These are phyloP conservation scores for Branchinecta lindahli DNA, from an alignment of 1,140 invertebrate genomes.

Conservation along the genomic window DNA sequence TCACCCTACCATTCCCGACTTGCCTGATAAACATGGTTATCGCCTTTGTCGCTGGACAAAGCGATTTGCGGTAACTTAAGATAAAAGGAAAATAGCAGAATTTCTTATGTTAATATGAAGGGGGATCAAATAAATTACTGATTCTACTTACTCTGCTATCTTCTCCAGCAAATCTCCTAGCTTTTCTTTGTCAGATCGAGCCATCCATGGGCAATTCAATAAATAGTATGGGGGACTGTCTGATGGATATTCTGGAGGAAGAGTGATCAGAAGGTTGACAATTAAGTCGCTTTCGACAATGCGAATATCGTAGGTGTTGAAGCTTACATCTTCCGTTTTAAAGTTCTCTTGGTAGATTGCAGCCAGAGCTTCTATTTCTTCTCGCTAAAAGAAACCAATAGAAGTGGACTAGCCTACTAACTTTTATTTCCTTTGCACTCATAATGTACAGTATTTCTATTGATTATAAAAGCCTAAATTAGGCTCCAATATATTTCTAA, in stretches of 20 bases:
- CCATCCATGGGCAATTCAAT: slow-evolving; percentile 53
- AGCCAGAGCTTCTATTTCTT: slow-evolving; percentile 54
- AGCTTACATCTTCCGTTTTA: slow-evolving; percentile 40
- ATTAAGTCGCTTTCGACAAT: slow-evolving; percentile 35
- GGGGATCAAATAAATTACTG: too few species aligned
- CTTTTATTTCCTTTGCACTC: not conserved
- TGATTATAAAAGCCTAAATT: not conserved
- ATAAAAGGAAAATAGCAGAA: too few species aligned
- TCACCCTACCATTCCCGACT: too few species aligned
- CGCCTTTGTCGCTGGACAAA: too few species aligned
- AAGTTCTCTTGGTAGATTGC: slow-evolving; percentile 60
- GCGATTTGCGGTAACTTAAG: too few species aligned
- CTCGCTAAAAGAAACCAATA: slow-evolving; percentile 33
- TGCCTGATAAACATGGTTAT: too few species aligned
- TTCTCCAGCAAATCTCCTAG: slow-evolving; percentile 42
- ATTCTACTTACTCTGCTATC: slow-evolving; percentile 45
- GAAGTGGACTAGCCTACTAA: not conserved
- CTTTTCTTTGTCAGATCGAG: slow-evolving; percentile 37
- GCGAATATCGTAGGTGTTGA: slow-evolving; percentile 40
- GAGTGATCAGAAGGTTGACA: slow-evolving; percentile 40
- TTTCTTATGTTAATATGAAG: too few species aligned
- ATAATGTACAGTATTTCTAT: not conserved
- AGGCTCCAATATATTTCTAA: too few species aligned
- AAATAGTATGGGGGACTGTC: slow-evolving; percentile 47
- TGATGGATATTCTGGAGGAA: slow-evolving; percentile 46